These are phyloP conservation scores for Tetrax tetrax DNA, from an alignment of 2,113 vertebrate genomes.

Conservation along the genomic window DNA sequence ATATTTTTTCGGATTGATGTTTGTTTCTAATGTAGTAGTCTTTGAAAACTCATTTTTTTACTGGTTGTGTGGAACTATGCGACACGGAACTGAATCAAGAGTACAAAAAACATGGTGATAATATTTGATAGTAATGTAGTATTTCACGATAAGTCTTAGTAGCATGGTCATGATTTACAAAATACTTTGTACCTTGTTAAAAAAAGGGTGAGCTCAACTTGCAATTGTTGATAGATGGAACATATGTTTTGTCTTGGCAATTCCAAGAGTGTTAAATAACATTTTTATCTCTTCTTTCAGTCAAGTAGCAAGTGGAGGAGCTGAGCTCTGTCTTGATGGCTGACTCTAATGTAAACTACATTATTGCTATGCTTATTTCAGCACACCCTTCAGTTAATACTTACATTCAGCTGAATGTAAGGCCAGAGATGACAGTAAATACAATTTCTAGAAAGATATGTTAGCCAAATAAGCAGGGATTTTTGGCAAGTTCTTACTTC, in stretches of 20 bases:
- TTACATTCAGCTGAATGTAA: not conserved
- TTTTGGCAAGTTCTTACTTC: slow-evolving; percentile 13
- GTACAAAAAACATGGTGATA: not conserved
- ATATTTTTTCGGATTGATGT: not conserved
- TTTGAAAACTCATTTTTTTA: not conserved
- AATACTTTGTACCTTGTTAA: not conserved
- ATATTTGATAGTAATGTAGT: not conserved
- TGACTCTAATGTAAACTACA: too few relatives aligned
- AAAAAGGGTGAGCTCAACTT: not conserved
- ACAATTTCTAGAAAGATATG: not conserved
- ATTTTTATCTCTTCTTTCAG: not conserved
- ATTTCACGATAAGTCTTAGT: not conserved
- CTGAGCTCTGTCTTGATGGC: not conserved
- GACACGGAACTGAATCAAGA: not conserved
- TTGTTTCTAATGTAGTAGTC: not conserved
- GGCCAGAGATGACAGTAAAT: not conserved
- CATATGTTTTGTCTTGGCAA: not conserved
- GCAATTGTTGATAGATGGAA: not conserved
- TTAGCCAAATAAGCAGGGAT: not conserved
- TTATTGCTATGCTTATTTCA: not conserved
- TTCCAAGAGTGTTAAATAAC: not conserved
- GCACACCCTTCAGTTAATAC: not conserved
- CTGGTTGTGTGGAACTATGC: not conserved
- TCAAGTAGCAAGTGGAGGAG: not conserved
- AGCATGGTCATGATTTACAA: not conserved